Percentiles rank a stretch among this genome's conserved stretches.
phyloP scores from a whole-genome alignment of 2,888 invertebrate genomes.

The Drosophila cognata region DNA sequence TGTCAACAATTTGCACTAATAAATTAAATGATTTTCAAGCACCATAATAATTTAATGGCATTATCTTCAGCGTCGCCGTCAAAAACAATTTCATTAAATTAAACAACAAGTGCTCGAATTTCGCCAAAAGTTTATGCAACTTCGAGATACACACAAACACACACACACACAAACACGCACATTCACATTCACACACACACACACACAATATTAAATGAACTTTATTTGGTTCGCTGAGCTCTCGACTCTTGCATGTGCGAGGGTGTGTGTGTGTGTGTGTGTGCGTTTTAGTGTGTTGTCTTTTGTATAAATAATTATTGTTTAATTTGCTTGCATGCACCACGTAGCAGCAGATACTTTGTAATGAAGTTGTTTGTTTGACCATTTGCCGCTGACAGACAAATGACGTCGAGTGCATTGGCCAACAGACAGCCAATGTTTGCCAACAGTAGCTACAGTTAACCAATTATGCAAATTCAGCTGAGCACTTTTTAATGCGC shows the following conservation, averaged over 20 bases:
- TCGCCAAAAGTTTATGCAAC: constrained; percentile 59
- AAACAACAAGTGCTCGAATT: constrained; percentile 70
- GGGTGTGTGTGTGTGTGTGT: constrained; percentile 7
- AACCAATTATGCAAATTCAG: constrained; percentile 54
- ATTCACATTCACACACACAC: neutral
- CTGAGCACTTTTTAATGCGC: constrained; percentile 59
- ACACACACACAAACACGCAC: constrained; percentile 5
- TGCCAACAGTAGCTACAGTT: neutral
- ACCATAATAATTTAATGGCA: constrained; percentile 73
- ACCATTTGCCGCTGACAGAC: constrained; percentile 45
- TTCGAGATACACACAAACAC: constrained; percentile 37
- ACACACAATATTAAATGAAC: constrained; percentile 54
- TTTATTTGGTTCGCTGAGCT: constrained; percentile 59
- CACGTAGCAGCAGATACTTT: constrained; percentile 32
- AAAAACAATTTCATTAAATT: constrained; percentile 67
- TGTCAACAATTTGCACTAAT: constrained; percentile 51
- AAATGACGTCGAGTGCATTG: constrained; percentile 47
- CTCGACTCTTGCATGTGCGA: constrained; percentile 29
- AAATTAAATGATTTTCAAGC: constrained; percentile 67
- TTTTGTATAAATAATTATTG: constrained; percentile 72
- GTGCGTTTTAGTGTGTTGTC: constrained; percentile 2
- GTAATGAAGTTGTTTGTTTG: constrained; percentile 63
- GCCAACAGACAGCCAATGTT: constrained; percentile 11
- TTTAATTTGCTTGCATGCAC: constrained; percentile 67
- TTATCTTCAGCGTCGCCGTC: constrained; percentile 22